A percentile compares a stretch with the other conserved stretches of the same genome.
phyloP scores from a whole-genome alignment of 2,888 invertebrate genomes.

The Diaphora mendica region DNA sequence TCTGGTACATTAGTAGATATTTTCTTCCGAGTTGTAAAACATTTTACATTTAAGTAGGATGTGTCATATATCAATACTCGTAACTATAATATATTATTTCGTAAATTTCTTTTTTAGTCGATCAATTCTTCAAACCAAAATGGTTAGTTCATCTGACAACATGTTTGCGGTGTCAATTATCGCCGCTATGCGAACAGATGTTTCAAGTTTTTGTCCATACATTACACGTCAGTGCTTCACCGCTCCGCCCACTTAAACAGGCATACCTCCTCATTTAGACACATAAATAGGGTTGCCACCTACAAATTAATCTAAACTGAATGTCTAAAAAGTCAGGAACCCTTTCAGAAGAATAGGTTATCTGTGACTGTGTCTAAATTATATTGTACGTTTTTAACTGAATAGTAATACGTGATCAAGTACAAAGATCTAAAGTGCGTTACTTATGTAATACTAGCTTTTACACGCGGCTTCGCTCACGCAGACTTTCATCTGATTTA shows the following conservation, averaged over 20 bases:
- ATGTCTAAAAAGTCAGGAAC: not conserved
- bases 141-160: conserved; percentile 32
- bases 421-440: not conserved
- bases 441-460: not conserved
- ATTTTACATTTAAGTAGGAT: not conserved
- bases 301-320: not conserved
- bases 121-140: not conserved
- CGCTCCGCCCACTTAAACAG: conserved; percentile 27
- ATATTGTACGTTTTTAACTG: not conserved
- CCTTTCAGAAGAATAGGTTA: not conserved
- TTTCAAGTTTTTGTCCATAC: conserved; percentile 34
- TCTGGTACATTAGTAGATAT: no score
- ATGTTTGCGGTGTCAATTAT: conserved; percentile 38
- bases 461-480: no score
- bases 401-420: not conserved
- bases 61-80: not conserved
- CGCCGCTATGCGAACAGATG: conserved; percentile 34
- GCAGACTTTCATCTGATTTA: no score
- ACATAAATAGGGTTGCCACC: conserved; percentile 19
- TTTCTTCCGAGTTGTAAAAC: not conserved
- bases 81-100: not conserved
- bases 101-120: not conserved
- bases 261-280: conserved; percentile 33
- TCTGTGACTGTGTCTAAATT: not conserved
- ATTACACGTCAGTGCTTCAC: conserved; percentile 28